Evolutionary conservation across 2,797 vertebrate genomes (phyloP).

Genomic region (Chromis chromis): DNA sequence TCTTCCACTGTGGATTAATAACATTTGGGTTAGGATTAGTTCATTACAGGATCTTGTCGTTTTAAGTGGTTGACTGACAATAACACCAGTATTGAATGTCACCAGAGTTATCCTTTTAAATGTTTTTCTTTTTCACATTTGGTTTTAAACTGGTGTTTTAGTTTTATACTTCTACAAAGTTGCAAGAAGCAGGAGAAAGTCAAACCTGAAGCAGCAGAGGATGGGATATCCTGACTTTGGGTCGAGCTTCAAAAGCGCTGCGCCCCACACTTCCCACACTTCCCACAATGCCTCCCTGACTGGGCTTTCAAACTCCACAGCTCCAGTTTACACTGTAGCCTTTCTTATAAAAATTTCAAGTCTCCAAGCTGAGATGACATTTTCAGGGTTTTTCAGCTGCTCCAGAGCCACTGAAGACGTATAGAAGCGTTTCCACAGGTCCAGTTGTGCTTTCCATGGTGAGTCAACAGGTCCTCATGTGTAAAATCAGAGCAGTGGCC

Average conservation of each 20-base stretch:
- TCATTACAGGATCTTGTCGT: background rate
- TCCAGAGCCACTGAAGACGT: conserved; percentile 21
- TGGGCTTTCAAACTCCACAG: background rate
- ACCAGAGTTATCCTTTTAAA: background rate
- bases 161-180: background rate
- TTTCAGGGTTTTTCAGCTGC: conserved; percentile 17
- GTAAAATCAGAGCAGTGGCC: conserved; percentile 43
- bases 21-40: background rate
- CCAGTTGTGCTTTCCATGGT: conserved; percentile 14
- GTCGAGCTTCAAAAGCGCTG: background rate
- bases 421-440: conserved; percentile 15
- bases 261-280: background rate
- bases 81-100: background rate
- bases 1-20: background rate
- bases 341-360: background rate
- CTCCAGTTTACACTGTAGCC: background rate
- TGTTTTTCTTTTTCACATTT: background rate
- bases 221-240: background rate
- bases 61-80: background rate
- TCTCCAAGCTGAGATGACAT: conserved; percentile 9
- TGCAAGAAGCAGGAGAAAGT: background rate
- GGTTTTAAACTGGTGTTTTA: background rate
- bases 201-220: background rate
- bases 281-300: conserved; percentile 8
- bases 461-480: conserved; percentile 40